These are phyloP conservation scores for Anastrepha ludens DNA, from an alignment of 1,140 invertebrate genomes.

Conservation along the genomic window DNA sequence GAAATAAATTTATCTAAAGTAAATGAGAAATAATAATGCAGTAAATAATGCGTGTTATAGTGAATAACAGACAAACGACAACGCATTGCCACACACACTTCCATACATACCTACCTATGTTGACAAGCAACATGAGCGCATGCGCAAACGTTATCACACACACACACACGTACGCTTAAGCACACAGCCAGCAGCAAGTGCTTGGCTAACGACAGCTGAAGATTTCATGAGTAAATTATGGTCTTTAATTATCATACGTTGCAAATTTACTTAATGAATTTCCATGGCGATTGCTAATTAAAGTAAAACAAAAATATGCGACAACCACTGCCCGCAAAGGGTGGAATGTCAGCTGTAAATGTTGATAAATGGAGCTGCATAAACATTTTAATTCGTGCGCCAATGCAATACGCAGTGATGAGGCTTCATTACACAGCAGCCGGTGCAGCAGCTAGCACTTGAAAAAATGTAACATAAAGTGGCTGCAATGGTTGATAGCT, in stretches of 20 bases:
- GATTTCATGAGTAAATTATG: conserved; percentile 21
- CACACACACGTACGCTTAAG: background rate
- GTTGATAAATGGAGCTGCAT: background rate
- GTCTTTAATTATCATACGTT: conserved; percentile 7
- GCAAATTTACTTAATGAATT: conserved; percentile 41
- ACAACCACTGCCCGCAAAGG: background rate
- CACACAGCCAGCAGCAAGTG: background rate
- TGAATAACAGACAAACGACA: background rate
- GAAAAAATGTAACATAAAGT: conserved; percentile 3
- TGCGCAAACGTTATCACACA: background rate
- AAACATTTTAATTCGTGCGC: background rate
- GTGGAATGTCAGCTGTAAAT: conserved; percentile 21
- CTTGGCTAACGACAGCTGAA: background rate
- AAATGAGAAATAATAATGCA: conserved; percentile 29
- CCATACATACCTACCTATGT: background rate
- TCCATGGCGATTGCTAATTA: background rate
- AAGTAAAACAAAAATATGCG: background rate
- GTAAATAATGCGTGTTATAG: background rate
- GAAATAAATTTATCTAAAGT: background rate
- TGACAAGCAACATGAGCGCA: background rate
- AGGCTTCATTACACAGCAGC: background rate
- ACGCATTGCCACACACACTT: background rate
- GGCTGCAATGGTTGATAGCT: background rate
- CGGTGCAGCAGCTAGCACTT: background rate
- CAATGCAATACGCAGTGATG: background rate